Conservation (phyloP, 2,888 invertebrate species). For the Carcina quercana region DNA sequence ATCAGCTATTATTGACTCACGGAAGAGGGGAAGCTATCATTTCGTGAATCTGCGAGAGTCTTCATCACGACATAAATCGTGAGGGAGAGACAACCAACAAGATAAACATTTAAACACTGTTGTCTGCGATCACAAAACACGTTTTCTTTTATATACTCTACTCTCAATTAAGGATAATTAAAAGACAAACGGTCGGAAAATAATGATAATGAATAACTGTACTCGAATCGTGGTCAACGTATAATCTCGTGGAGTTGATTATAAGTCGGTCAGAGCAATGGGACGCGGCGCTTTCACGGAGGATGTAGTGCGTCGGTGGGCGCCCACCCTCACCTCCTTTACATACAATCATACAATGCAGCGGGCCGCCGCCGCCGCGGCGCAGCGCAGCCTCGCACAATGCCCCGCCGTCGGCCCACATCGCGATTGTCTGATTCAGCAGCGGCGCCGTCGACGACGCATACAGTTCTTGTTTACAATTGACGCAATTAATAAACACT, state of each 20-base stretch:
- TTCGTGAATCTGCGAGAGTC: constrained; percentile 56
- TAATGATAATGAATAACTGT: too few species aligned
- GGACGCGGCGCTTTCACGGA: constrained; percentile 22
- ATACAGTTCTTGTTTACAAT: constrained; percentile 62
- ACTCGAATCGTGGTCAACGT: too few species aligned
- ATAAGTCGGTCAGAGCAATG: constrained; percentile 14
- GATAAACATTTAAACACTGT: constrained; percentile 24
- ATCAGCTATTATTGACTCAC: constrained; percentile 33
- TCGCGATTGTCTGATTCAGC: constrained; percentile 62
- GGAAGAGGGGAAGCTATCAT: constrained; percentile 43
- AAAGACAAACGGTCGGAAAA: too few species aligned
- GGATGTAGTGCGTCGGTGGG: constrained; percentile 41
- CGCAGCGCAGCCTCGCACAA: constrained; percentile 24
- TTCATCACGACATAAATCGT: constrained; percentile 46
- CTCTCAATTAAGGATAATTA: too few species aligned
- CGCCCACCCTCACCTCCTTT: constrained; percentile 64
- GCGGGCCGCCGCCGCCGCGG: constrained; percentile 32
- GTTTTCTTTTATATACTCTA: constrained; percentile 17
- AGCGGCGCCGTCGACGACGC: constrained; percentile 42
- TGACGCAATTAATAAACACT: constrained; percentile 56
- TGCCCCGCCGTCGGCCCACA: constrained; percentile 53
- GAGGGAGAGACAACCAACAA: constrained; percentile 23
- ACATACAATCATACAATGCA: constrained; percentile 63
- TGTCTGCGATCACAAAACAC: constrained; percentile 18
- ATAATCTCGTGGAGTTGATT: too few species aligned